Evolutionary conservation across 2,888 invertebrate genomes (phyloP), one percentile per base, ranked within the genome.

Genomic region (Troides helena): DNA sequence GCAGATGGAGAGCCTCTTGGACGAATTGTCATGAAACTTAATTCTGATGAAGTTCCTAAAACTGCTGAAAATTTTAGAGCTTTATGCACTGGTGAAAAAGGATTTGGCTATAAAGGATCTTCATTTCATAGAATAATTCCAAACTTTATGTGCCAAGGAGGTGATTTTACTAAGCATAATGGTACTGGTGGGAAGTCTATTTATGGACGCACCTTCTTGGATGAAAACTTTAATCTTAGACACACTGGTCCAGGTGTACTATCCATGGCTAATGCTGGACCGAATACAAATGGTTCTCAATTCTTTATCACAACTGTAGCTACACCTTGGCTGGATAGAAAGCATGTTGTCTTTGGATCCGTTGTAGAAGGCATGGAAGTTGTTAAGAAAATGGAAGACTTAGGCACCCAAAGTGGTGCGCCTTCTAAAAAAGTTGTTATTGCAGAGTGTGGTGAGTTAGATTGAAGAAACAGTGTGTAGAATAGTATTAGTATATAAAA

Each of bases 221-320:
- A 99, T 90, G 99, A 99, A 91, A 99, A 99, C 93, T 99, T 99
- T 93, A 94, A 94, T 69, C 92, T 98, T 85, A 98, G 96, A 92
- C 99, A 99, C 89, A 96, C 96, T 70, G 97, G 96, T 72, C 95
- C 97, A 72, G 99, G 98, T 81, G 94, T 96, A 71, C 91, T 99
- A 82, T 98, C 98, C 10, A 99, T 99, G 98, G 98, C 98, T 69
- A 99, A 99, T 88, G 97, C 98, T 80, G 99, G 99, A 30, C 96
- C 97, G 43, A 96, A 98, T 85, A 98, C 99, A 74, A 99, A 99
- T 88, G 99, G 99, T 67, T 98, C 98, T 72, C 99, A 99, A 89
- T 99, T 99, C 93, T 99, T 99, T 89, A 95, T 99, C 79, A 98
- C 98, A 74, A 98, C 98, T 74, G 97, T 95, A 57, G 97, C 98